Base-by-base conservation (phyloP, 2,888 invertebrate species). In the Choreutis nemorana region DNA sequence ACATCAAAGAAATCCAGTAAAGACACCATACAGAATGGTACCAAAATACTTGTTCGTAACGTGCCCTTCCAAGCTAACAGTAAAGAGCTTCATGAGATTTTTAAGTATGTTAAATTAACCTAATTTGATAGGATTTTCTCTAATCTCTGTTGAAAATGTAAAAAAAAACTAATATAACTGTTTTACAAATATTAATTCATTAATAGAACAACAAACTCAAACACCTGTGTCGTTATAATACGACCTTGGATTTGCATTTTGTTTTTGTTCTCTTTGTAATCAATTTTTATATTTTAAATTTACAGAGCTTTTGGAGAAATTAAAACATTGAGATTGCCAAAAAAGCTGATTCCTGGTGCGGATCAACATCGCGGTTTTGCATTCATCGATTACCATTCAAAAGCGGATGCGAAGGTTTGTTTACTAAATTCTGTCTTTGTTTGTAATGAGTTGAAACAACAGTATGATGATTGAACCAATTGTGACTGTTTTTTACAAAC, bases 61-160 rank as follows among this genome's bases (percentile, higher is more conserved):
- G 87, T 99, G 41, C 96, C 98, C 1, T 99, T 99, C 82, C 94
- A 98, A 78, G 97, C 97, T 0, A 94, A 89, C 30, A 71, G 77
- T 26, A 83, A 85, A 31, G 94, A 95, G 82, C 73, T 95, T 31
- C 81, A 83, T 28, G 91, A 96, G 63, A 82, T 97, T 43, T 97
- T 97, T 70, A 90, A 89, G 94, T 94, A 82, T 67, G 33, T 32
- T 10, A 20, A 32, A n/a, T n/a, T n/a, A n/a, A n/a, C n/a, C n/a
- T n/a, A n/a, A n/a, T n/a, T n/a, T n/a, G n/a, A n/a, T n/a, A n/a
- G n/a, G n/a, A n/a, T n/a, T n/a, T n/a, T n/a, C n/a, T n/a, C n/a
- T n/a, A n/a, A n/a, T n/a, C n/a, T n/a, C n/a, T n/a, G n/a, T n/a
- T n/a, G n/a, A n/a, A n/a, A n/a, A n/a, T n/a, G n/a, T n/a, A n/a